A percentile compares a stretch with the other conserved stretches of the same genome.
These are phyloP conservation scores for Machaerirhynchus nigripectus DNA, from an alignment of 2,113 vertebrate genomes.

Conservation along the genomic window DNA sequence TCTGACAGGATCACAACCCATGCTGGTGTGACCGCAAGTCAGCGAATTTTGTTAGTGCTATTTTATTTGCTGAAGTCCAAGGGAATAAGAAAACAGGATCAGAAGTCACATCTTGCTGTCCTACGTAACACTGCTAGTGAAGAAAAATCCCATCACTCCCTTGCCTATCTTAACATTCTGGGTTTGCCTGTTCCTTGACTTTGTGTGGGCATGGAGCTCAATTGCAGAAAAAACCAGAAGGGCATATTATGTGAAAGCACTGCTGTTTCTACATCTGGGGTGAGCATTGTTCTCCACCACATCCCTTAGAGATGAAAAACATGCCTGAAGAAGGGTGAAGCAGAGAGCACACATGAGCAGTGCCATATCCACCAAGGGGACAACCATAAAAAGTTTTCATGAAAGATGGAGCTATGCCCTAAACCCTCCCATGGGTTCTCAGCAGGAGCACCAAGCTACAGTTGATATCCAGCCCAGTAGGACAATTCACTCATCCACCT, in stretches of 20 bases:
- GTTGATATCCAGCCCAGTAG: not conserved
- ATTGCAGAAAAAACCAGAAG: not conserved
- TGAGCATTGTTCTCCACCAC: not conserved
- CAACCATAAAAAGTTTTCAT: not conserved
- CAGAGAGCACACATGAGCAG: not conserved
- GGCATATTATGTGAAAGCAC: not conserved
- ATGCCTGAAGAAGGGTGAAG: not conserved
- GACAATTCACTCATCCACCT: not conserved
- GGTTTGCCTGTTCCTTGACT: not conserved
- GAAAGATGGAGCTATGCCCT: not conserved
- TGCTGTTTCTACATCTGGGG: not conserved
- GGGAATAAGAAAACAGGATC: not conserved
- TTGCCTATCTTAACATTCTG: not conserved
- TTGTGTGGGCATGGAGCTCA: not conserved
- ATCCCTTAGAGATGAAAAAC: not conserved
- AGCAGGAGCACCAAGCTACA: not conserved
- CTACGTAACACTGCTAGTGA: not conserved
- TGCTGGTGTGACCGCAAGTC: not conserved
- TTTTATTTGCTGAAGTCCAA: not conserved
- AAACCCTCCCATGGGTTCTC: not conserved
- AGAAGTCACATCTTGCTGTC: not conserved
- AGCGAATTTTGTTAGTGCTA: not conserved
- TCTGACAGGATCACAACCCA: not conserved
- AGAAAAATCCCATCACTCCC: not conserved
- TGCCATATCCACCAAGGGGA: not conserved